Evolutionary conservation across 2,113 vertebrate genomes (phyloP).

Genomic region (Delphinapterus leucas): DNA sequence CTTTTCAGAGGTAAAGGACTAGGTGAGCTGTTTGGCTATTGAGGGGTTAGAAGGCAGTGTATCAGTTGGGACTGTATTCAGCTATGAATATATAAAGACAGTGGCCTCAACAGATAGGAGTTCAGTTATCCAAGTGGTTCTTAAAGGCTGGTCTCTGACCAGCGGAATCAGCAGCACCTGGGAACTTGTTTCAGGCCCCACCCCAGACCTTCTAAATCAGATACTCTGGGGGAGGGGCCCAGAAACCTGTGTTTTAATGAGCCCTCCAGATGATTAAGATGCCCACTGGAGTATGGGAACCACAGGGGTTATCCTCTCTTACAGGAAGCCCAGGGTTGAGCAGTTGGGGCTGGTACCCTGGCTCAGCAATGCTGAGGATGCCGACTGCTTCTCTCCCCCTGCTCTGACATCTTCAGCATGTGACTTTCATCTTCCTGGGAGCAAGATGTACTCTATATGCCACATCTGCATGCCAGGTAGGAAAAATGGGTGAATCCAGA

Average conservation of each 20-base stretch:
- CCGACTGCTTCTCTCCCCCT: neutral
- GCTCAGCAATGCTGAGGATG: neutral
- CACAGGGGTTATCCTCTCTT: neutral
- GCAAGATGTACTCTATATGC: neutral
- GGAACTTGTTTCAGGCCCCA: neutral
- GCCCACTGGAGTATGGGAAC: neutral
- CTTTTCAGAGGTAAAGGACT: neutral
- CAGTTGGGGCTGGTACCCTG: accelerated
- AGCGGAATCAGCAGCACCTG: neutral
- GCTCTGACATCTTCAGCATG: neutral
- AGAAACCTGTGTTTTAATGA: neutral
- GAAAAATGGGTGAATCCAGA: neutral
- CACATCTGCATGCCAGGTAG: neutral
- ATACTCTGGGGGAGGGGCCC: neutral
- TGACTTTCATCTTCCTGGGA: neutral
- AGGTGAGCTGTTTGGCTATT: neutral
- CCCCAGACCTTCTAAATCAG: neutral
- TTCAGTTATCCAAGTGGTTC: neutral
- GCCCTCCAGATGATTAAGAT: neutral
- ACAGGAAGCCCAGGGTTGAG: neutral
- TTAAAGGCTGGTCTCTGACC: neutral
- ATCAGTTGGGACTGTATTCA: neutral
- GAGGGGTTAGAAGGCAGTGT: neutral
- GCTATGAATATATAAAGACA: neutral
- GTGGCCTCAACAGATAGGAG: neutral